Evolutionary conservation across 2,888 invertebrate species (phyloP).

Genomic region (Pseudococcus longispinus): DNA sequence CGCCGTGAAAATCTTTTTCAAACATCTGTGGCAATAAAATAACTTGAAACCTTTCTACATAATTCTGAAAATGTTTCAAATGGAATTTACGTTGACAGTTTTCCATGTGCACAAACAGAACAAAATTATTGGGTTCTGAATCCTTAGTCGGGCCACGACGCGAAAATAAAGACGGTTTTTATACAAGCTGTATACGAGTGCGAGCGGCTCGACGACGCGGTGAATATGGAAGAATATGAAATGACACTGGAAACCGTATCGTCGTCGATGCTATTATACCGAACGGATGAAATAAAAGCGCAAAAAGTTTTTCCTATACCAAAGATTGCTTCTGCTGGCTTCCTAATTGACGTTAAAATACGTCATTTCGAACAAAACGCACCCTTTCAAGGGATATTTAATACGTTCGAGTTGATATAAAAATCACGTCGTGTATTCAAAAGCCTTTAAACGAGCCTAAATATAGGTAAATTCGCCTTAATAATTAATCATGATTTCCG

Average conservation of each 20-base stretch:
- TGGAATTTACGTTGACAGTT: conserved; percentile 43
- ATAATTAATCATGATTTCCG: conserved; percentile 4
- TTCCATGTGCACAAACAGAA: conserved; percentile 40
- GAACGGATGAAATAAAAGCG: not conserved
- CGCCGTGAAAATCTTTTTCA: conserved; percentile 30
- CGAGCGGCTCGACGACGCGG: not conserved
- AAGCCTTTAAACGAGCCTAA: not conserved
- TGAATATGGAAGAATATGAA: conserved; percentile 39
- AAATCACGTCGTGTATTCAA: not conserved
- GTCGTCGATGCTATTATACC: not conserved
- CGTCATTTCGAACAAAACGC: not conserved
- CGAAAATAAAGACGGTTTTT: conserved; percentile 14
- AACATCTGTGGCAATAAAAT: conserved; percentile 28
- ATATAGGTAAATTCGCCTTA: not conserved
- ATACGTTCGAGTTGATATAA: not conserved
- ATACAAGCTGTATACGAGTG: not conserved
- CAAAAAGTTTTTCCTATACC: not conserved
- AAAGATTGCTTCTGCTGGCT: not conserved
- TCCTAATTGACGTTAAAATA: conserved; percentile 34
- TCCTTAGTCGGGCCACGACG: conserved; percentile 6
- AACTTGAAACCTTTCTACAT: conserved; percentile 31
- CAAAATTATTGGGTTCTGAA: conserved; percentile 40
- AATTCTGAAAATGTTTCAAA: conserved; percentile 33
- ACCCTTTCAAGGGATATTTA: not conserved
- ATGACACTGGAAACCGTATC: conserved; percentile 22